phyloP scores from a whole-genome alignment of 2,888 invertebrate species.

The Eupithecia abbreviata region DNA sequence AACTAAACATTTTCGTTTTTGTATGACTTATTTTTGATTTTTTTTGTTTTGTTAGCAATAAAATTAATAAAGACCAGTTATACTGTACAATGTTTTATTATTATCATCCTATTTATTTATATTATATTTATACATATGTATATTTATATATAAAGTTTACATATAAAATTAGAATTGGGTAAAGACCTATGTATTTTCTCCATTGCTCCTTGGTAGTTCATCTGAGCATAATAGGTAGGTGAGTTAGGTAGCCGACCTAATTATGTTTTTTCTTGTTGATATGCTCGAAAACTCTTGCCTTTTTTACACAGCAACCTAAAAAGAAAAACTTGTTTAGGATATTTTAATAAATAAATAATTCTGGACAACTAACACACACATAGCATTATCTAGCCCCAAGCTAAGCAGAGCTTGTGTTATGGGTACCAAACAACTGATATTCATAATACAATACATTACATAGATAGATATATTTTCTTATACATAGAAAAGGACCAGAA shows the following conservation, averaged over 20 bases:
- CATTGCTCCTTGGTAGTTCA: neutral
- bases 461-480: too few species aligned
- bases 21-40: neutral
- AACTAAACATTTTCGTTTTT: neutral
- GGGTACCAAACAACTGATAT: too few species aligned
- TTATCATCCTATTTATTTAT: neutral
- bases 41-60: constrained; percentile 5
- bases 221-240: neutral
- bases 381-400: too few species aligned
- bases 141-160: neutral
- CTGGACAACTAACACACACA: too few species aligned
- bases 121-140: too few species aligned
- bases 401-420: too few species aligned
- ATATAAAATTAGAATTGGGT: neutral
- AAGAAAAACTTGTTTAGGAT: neutral
- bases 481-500: too few species aligned
- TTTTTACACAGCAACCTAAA: neutral
- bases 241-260: too few species aligned
- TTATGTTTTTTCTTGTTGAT: neutral
- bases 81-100: neutral
- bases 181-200: neutral
- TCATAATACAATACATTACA: too few species aligned
- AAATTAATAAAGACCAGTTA: neutral
- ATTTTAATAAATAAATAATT: too few species aligned
- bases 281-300: neutral